Percentiles rank a stretch among this genome's conserved stretches.
Evolutionary conservation across 1,140 invertebrate genomes (phyloP).

Genomic region (Plutomurus gul): DNA sequence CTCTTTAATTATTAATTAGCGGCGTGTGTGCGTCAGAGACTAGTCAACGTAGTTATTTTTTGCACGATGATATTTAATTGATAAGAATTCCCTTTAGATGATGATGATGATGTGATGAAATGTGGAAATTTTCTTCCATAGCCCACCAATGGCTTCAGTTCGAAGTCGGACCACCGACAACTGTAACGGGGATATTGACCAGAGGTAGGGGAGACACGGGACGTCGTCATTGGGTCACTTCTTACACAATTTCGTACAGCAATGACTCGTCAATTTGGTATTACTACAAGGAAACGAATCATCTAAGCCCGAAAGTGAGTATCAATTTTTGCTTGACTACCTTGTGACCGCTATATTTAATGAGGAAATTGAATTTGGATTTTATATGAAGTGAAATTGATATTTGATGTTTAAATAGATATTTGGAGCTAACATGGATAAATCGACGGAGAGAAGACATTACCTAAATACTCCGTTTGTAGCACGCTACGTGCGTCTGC

Average conservation of each 20-base stretch:
- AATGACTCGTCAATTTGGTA: conserved; percentile 65
- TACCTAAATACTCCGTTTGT: conserved; percentile 65
- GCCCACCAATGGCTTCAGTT: conserved; percentile 66
- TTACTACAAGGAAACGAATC: conserved; percentile 65
- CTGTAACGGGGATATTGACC: conserved; percentile 63
- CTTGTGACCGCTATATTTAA: no score
- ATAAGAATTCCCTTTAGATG: no score
- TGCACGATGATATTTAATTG: no score
- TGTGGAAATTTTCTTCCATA: conserved; percentile 49
- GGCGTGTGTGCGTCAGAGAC: no score
- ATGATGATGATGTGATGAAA: no score
- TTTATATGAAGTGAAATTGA: not conserved
- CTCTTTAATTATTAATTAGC: no score
- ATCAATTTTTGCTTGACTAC: no score
- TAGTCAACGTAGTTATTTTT: no score
- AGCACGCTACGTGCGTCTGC: conserved; percentile 62
- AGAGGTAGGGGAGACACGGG: conserved; percentile 64
- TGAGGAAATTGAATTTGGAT: not conserved
- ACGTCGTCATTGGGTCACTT: conserved; percentile 63
- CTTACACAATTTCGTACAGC: conserved; percentile 64
- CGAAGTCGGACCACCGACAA: conserved; percentile 64
- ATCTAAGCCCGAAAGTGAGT: conserved; percentile 61
- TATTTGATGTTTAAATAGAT: conserved; percentile 57
- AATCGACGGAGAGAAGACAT: conserved; percentile 61
- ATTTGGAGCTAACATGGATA: conserved; percentile 66